Evolutionary conservation across 2,113 vertebrate species (phyloP).

Genomic region (Aythya baeri): DNA sequence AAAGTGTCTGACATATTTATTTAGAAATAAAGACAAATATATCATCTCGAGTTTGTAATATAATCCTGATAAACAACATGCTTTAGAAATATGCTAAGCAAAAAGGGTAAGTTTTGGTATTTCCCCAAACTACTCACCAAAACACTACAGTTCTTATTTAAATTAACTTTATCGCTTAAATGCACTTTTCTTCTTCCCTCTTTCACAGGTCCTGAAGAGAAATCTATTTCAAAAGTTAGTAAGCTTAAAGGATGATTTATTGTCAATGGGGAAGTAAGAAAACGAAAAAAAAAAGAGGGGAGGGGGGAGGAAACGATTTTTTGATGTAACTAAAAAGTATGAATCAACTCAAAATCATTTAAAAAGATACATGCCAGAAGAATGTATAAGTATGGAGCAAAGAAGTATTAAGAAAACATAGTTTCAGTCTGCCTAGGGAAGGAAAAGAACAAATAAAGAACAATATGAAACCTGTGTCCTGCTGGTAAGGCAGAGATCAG

Average conservation of each 20-base stretch:
- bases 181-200: neutral
- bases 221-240: neutral
- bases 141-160: neutral
- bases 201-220: neutral
- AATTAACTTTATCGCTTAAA: neutral
- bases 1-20: neutral
- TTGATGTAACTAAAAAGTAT: neutral
- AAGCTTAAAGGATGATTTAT: neutral
- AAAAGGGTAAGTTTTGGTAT: neutral
- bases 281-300: no score
- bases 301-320: neutral
- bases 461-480: neutral
- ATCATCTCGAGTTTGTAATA: neutral
- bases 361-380: neutral
- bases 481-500: neutral
- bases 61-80: neutral
- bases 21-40: neutral
- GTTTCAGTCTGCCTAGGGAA: neutral
- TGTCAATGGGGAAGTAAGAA: neutral
- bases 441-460: constrained; percentile 15
- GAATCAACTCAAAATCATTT: neutral
- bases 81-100: neutral
- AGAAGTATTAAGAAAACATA: neutral
- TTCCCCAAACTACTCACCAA: neutral
- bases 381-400: neutral